Evolutionary conservation across 2,797 vertebrate species (phyloP).

Genomic region (Crenichthys baileyi): DNA sequence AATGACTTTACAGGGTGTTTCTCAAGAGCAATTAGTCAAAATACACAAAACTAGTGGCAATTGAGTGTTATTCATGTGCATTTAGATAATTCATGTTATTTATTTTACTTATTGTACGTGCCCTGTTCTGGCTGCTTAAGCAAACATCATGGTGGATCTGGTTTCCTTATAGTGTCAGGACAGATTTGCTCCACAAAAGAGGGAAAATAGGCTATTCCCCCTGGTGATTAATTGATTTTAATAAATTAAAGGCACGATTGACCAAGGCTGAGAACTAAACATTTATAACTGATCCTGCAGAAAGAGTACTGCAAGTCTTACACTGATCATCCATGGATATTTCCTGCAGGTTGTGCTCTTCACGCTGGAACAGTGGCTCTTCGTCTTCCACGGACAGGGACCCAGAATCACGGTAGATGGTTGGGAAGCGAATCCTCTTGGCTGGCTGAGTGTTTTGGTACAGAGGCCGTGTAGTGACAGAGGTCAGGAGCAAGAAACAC

Average conservation of each 20-base stretch:
- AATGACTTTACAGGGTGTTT: conserved; percentile 34
- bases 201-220: not conserved
- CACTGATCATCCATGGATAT: conserved; percentile 81
- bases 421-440: conserved; percentile 83
- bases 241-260: not conserved
- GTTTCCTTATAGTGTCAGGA: not conserved
- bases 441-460: conserved; percentile 85
- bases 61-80: conserved; percentile 3
- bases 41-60: conserved; percentile 12
- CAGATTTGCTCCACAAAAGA: not conserved
- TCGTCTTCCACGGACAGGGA: conserved; percentile 79
- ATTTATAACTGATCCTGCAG: not conserved
- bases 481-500: conserved; percentile 98
- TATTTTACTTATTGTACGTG: not conserved
- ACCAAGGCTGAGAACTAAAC: not conserved
- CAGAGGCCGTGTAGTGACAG: conserved; percentile 90
- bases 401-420: conserved; percentile 77
- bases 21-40: conserved; percentile 32
- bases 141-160: not conserved
- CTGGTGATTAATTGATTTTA: not conserved
- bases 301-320: conserved; percentile 60
- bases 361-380: conserved; percentile 74
- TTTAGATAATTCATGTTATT: conserved; percentile 13
- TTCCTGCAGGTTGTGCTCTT: conserved; percentile 71
- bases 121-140: not conserved